Evolutionary conservation across 30 jellyfish, hydroid and myxozoan genomes (phyloP).

Genomic region (Sanderia malayensis): DNA sequence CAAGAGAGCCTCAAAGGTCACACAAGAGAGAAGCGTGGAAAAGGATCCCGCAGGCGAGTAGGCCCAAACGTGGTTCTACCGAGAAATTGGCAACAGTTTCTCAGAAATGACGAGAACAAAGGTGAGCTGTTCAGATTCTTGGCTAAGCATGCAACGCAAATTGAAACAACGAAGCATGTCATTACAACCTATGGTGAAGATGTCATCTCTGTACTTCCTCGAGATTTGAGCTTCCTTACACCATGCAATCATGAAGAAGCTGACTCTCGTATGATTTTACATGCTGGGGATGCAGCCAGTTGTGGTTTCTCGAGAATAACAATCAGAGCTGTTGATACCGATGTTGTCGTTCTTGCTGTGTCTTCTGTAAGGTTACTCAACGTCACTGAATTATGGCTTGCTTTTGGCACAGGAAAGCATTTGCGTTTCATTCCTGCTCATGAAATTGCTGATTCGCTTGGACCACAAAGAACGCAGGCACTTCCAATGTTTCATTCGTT

Average conservation of each 20-base stretch:
- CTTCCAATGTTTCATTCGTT: slow-evolving; percentile 34
- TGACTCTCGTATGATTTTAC: slow-evolving; percentile 34
- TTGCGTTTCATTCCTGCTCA: slow-evolving; percentile 19
- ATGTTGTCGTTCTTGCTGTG: slow-evolving; percentile 32
- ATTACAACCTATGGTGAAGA: too few species aligned
- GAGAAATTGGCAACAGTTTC: slow-evolving; percentile 40
- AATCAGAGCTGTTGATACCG: slow-evolving; percentile 35
- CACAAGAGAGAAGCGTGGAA: slow-evolving; percentile 44
- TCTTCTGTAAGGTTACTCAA: background rate
- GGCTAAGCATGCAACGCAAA: too few species aligned
- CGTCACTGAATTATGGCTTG: slow-evolving; percentile 30
- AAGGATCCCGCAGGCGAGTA: slow-evolving; percentile 22
- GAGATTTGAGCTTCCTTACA: slow-evolving; percentile 20
- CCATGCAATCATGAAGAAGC: slow-evolving; percentile 56
- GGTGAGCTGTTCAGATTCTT: slow-evolving; percentile 18
- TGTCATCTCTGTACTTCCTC: too few species aligned
- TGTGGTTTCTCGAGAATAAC: slow-evolving; percentile 6
- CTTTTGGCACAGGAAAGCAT: slow-evolving; percentile 36
- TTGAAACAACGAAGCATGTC: too few species aligned
- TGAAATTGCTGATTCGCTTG: slow-evolving; percentile 15
- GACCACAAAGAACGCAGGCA: slow-evolving; percentile 33
- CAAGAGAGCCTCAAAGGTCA: slow-evolving; percentile 45
- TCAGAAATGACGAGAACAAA: slow-evolving; percentile 32
- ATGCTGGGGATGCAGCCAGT: slow-evolving; percentile 29
- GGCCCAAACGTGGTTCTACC: slow-evolving; percentile 18